phyloP scores from a whole-genome alignment of 1,140 invertebrate genomes.

The Pissodes strobi region DNA sequence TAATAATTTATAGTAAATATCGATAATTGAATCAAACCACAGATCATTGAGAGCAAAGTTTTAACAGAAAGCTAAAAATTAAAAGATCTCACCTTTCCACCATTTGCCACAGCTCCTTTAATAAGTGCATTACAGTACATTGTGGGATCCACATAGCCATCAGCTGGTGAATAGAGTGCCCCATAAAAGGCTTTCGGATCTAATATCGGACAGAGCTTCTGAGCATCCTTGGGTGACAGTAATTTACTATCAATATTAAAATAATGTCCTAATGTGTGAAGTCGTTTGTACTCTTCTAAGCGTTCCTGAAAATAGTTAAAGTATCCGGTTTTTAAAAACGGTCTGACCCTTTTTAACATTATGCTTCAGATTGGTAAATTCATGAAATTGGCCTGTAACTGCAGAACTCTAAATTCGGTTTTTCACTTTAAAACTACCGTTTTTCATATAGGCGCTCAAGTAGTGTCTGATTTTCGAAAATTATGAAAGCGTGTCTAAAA shows the following conservation, averaged over 20 bases:
- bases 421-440: too few species aligned
- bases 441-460: too few species aligned
- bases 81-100: slow-evolving; percentile 77
- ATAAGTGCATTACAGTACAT: slow-evolving; percentile 77
- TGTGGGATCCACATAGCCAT: slow-evolving; percentile 81
- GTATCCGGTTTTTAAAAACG: too few species aligned
- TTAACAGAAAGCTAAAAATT: too few species aligned
- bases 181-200: slow-evolving; percentile 74
- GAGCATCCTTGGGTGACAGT: slow-evolving; percentile 71
- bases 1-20: too few species aligned
- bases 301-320: slow-evolving; percentile 64
- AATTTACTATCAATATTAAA: slow-evolving; percentile 77
- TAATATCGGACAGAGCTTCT: slow-evolving; percentile 78
- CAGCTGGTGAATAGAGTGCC: slow-evolving; percentile 77
- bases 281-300: slow-evolving; percentile 79
- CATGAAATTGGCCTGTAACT: too few species aligned
- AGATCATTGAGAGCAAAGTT: too few species aligned
- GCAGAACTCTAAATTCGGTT: too few species aligned
- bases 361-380: too few species aligned
- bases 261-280: slow-evolving; percentile 77
- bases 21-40: too few species aligned
- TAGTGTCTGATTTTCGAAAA: too few species aligned
- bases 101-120: slow-evolving; percentile 69
- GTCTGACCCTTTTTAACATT: background rate
- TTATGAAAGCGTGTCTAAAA: too few species aligned